A percentile compares a stretch with the other conserved stretches of the same genome.
Conservation (phyloP, 2,113 vertebrate genomes). For the western clawed frog (Xenopus tropicalis) region DNA sequence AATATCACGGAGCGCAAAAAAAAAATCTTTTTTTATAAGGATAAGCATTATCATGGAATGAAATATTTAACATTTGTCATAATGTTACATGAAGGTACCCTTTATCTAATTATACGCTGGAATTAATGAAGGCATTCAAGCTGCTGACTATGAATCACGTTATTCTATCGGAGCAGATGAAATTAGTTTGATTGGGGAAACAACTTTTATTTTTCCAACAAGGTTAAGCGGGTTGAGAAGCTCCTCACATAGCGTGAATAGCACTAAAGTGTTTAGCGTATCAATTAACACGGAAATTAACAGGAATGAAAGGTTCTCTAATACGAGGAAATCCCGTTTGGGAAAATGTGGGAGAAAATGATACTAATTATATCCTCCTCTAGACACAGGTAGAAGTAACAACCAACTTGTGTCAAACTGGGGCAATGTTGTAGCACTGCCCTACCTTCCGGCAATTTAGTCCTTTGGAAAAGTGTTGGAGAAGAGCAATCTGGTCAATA, state of each 20-base stretch:
- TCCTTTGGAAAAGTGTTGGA: no score
- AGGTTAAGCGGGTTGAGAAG: constrained; percentile 38
- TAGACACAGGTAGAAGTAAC: no score
- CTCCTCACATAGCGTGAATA: constrained; percentile 18
- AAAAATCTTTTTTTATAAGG: constrained; percentile 11
- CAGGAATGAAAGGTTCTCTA: constrained; percentile 4
- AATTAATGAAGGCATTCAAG: constrained; percentile 40
- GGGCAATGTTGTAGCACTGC: no score
- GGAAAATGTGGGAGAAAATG: no score
- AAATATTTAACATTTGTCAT: constrained; percentile 38
- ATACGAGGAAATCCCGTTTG: no score
- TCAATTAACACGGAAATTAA: constrained; percentile 33
- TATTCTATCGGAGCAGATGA: constrained; percentile 43
- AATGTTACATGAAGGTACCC: constrained; percentile 13
- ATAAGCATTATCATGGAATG: constrained; percentile 30
- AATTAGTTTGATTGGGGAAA: constrained; percentile 26
- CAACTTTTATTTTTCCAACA: constrained; percentile 32
- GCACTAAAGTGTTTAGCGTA: background rate
- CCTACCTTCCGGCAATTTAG: no score
- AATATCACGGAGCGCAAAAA: background rate
- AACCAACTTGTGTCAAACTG: no score
- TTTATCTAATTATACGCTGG: constrained; percentile 39
- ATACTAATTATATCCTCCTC: no score
- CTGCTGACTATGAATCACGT: constrained; percentile 24
- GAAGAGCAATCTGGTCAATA: no score